These are phyloP conservation scores for Parazoanthus atlanticus DNA, from an alignment of 92 coral and sea anemone genomes.

Conservation along the genomic window DNA sequence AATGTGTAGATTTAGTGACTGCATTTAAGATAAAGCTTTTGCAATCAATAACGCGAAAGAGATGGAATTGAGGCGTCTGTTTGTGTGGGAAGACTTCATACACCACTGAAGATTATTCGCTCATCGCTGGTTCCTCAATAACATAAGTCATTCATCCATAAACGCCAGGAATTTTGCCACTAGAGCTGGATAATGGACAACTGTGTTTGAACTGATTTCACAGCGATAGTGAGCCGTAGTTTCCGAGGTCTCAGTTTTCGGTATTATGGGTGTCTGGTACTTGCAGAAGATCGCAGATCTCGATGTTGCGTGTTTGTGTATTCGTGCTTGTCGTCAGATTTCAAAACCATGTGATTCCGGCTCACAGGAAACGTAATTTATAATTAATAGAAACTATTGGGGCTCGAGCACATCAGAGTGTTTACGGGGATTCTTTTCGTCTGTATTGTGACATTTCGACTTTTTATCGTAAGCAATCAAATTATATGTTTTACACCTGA, in stretches of 20 bases:
- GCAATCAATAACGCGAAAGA: background rate
- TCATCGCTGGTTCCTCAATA: slow-evolving; percentile 39
- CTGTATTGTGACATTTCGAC: background rate
- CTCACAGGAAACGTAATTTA: slow-evolving; percentile 58
- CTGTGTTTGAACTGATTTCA: background rate
- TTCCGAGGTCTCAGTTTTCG: background rate
- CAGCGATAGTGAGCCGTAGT: background rate
- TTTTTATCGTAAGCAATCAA: background rate
- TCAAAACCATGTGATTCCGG: slow-evolving; percentile 80
- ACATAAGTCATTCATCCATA: slow-evolving; percentile 34
- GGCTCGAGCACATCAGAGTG: background rate
- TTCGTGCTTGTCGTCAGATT: slow-evolving; percentile 67
- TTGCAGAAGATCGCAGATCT: slow-evolving; percentile 8
- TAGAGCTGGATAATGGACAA: background rate
- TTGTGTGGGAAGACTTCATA: slow-evolving; percentile 24
- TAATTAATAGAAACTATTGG: slow-evolving; percentile 20
- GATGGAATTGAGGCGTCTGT: slow-evolving; percentile 8
- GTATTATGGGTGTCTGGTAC: slow-evolving; percentile 23
- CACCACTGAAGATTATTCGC: slow-evolving; percentile 24
- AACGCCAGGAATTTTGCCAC: slow-evolving; percentile 6
- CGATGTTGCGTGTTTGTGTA: slow-evolving; percentile 47
- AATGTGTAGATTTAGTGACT: background rate
- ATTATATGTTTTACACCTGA: background rate
- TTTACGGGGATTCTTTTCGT: background rate
- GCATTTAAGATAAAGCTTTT: background rate